Percentiles rank a stretch among this genome's conserved stretches.
Conservation (phyloP, 2,888 invertebrate species). For the Callimorpha dominula region DNA sequence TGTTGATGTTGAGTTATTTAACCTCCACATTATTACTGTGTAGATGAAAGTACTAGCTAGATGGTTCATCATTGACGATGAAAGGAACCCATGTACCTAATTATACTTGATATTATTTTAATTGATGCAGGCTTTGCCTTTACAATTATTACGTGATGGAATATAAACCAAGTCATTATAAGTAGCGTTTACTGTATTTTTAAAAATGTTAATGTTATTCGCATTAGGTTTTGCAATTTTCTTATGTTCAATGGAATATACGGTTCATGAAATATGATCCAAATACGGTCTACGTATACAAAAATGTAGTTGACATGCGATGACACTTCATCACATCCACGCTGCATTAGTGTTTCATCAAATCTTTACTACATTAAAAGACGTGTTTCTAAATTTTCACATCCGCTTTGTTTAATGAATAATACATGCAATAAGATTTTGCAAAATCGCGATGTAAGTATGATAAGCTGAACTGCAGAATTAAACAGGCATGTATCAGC, state of each 20-base stretch:
- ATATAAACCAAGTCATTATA: neutral
- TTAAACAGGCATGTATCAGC: neutral
- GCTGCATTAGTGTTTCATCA: too few species aligned
- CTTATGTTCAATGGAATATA: neutral
- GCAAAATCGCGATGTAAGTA: neutral
- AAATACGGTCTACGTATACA: neutral
- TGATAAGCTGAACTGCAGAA: neutral
- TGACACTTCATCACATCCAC: neutral
- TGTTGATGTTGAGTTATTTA: neutral
- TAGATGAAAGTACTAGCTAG: neutral
- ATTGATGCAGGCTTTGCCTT: conserved; percentile 32
- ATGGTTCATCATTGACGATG: conserved; percentile 24
- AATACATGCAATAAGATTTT: neutral
- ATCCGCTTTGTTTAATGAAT: conserved; percentile 1
- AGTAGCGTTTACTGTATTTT: neutral
- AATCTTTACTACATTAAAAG: neutral
- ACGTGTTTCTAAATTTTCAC: neutral
- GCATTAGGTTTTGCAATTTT: neutral
- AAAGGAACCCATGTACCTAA: conserved; percentile 12
- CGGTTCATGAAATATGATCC: neutral
- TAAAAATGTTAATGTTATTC: neutral
- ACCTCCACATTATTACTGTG: neutral
- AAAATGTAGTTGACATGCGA: neutral
- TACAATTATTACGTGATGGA: conserved; percentile 29
- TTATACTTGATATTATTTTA: conserved; percentile 39